Conservation (phyloP, 2,113 vertebrate genomes). For the Barbus barbus region DNA sequence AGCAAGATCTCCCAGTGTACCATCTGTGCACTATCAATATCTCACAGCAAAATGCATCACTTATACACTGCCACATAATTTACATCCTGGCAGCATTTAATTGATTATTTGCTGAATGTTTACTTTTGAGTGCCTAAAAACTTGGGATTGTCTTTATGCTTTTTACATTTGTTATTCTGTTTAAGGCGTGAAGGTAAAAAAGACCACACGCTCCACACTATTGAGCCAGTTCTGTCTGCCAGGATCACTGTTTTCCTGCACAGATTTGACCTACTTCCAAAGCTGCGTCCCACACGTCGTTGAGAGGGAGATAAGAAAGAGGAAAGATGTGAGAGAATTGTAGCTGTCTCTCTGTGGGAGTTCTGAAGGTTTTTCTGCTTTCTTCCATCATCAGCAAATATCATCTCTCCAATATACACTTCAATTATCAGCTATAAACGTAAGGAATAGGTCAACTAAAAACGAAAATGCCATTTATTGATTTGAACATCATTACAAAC, state of each 20-base stretch:
- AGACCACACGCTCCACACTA: slow-evolving; percentile 7
- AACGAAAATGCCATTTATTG: neutral
- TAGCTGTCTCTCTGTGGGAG: slow-evolving; percentile 44
- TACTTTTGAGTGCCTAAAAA: neutral
- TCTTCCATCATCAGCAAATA: neutral
- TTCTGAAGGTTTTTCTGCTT: slow-evolving; percentile 38
- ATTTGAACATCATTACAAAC: neutral
- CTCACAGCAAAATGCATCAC: neutral
- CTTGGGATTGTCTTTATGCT: slow-evolving; percentile 1
- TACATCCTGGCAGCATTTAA: neutral
- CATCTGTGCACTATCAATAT: neutral
- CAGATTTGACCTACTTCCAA: slow-evolving; percentile 65
- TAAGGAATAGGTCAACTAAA: neutral
- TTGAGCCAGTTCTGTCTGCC: slow-evolving; percentile 30
- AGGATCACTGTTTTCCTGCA: slow-evolving; percentile 47
- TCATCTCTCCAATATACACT: too few relatives aligned
- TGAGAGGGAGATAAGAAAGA: slow-evolving; percentile 43
- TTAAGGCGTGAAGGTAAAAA: slow-evolving; percentile 26
- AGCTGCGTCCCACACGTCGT: slow-evolving; percentile 50
- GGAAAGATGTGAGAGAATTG: slow-evolving; percentile 15
- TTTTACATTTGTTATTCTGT: neutral
- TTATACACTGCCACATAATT: neutral
- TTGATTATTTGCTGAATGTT: neutral
- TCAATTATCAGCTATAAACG: neutral
- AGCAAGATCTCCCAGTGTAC: slow-evolving; percentile 20